These are phyloP conservation scores for Myotis planiceps DNA, from an alignment of 2,797 vertebrate species.

Conservation along the genomic window DNA sequence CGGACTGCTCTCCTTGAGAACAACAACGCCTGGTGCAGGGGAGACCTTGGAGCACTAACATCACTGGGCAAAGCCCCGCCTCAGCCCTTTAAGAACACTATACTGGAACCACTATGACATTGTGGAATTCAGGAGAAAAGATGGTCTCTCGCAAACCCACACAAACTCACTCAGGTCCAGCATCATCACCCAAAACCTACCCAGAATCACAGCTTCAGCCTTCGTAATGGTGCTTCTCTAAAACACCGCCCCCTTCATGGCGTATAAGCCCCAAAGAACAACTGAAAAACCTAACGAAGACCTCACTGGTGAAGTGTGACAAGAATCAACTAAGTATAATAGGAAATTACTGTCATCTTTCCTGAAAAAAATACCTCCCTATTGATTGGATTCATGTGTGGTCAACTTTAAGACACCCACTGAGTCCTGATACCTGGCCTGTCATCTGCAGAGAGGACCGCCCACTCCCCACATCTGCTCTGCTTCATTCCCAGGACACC, in stretches of 20 bases:
- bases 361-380: neutral
- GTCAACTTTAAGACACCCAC: neutral
- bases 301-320: neutral
- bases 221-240: neutral
- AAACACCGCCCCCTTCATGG: neutral
- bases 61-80: neutral
- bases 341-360: neutral
- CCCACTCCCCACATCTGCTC: neutral
- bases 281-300: neutral
- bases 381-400: neutral
- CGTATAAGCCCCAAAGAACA: neutral
- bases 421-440: neutral
- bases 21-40: too few species aligned
- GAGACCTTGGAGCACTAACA: neutral
- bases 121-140: neutral
- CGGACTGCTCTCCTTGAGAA: neutral
- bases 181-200: neutral
- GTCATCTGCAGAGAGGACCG: neutral
- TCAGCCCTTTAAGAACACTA: neutral
- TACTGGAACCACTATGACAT: neutral
- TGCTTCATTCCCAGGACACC: neutral
- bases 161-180: too few species aligned
- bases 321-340: neutral
- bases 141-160: neutral
- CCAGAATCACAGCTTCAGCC: neutral